A percentile compares a stretch with the other conserved stretches of the same genome.
phyloP scores from a whole-genome alignment of 2,888 invertebrate genomes.

The Venusia cambrica region DNA sequence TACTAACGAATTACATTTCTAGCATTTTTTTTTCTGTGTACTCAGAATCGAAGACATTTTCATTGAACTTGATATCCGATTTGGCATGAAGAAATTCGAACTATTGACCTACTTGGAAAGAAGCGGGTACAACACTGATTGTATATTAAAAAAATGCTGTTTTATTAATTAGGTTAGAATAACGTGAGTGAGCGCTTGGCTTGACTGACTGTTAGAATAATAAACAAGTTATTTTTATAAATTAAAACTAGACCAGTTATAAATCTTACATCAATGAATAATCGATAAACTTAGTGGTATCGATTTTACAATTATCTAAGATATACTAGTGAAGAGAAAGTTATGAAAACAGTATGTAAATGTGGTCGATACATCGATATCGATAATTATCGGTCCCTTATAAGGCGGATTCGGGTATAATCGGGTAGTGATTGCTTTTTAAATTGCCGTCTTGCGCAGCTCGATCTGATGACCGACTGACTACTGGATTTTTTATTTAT shows the following conservation, averaged over 20 bases:
- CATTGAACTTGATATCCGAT: no score
- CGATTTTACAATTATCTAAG: slow-evolving; percentile 22
- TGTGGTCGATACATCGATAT: slow-evolving; percentile 53
- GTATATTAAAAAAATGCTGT: no score
- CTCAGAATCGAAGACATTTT: slow-evolving; percentile 17
- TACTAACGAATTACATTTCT: slow-evolving; percentile 31
- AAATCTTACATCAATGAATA: slow-evolving; percentile 24
- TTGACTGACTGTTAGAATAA: no score
- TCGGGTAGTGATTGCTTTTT: slow-evolving; percentile 69
- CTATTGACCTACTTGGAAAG: no score
- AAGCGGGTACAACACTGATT: no score
- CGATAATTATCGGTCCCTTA: slow-evolving; percentile 69
- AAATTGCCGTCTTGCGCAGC: slow-evolving; percentile 56
- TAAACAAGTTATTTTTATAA: slow-evolving; percentile 1
- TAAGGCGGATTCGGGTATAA: slow-evolving; percentile 62
- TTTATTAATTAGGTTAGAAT: no score
- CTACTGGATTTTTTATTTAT: slow-evolving; percentile 58
- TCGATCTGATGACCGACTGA: slow-evolving; percentile 41
- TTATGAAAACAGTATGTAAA: slow-evolving; percentile 60
- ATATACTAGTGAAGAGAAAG: slow-evolving; percentile 56
- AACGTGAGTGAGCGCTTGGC: no score
- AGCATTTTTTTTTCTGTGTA: slow-evolving; percentile 11
- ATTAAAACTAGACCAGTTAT: slow-evolving; percentile 12
- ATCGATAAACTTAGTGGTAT: slow-evolving; percentile 27
- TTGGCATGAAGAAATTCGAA: no score